Evolutionary conservation across 2,797 vertebrate genomes (phyloP), one percentile per base, ranked within the genome.

Genomic region (Sparus aurata): DNA sequence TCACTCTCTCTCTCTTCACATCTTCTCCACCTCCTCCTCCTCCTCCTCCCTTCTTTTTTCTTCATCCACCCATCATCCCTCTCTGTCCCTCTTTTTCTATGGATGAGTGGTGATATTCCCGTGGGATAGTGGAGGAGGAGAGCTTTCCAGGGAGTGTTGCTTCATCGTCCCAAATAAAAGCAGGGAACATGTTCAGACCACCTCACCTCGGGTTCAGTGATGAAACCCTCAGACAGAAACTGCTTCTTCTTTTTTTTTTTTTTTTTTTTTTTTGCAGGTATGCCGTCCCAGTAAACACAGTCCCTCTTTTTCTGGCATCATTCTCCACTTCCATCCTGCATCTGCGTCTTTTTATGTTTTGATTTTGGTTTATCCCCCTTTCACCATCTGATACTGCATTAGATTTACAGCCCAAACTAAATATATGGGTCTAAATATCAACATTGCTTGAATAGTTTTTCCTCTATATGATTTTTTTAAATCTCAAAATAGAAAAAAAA

Each of bases 31-130:
- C 59, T 60, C 20, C 71, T 67, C 60, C 67, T 47, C 34, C 61
- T 73, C 58, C 63, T 52, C 69, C 72, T 73, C 70, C 64, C 69
- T 63, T 30, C 72, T 45, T 47, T 67, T 59, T 53, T 82, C 79
- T 78, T 69, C 85, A 79, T 84, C 85, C 82, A 75, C 82, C 78
- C 74, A 76, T 80, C 87, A 77, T 86, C 78, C 81, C 72, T 67
- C 77, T 69, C 75, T 27, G 65, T 83, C 76, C 80, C 70, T 80
- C 70, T 83, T 41, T 65, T 72, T 87, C 66, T 91, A 91, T 94
- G 93, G 94, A 94, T 93, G 93, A 93, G 82, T 88, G 90, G 67
- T 81, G 89, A 91, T 94, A 92, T 96, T 96, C 95, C 95, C 95
- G 95, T 96, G 95, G 95, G 95, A 96, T 95, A 92, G 92, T 93